A percentile compares a stretch with the other conserved stretches of the same genome.
These are phyloP conservation scores for Synergus gifuensis DNA, from an alignment of 2,888 invertebrate species.

Conservation along the genomic window DNA sequence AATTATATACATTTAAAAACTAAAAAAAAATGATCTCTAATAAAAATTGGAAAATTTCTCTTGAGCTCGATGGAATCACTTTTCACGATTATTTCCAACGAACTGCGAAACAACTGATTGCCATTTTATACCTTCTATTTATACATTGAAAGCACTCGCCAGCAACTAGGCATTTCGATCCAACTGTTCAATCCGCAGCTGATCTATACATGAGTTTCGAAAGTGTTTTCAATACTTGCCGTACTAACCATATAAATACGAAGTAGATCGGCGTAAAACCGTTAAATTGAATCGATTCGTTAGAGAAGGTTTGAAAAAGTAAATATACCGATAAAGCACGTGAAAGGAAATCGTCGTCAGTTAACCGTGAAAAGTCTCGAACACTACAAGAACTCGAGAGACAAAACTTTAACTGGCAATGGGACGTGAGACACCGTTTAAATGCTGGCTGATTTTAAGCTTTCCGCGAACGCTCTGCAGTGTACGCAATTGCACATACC, in stretches of 20 bases:
- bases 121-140: conserved; percentile 13
- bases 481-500: conserved; percentile 21
- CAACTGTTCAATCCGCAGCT: not conserved
- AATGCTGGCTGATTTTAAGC: conserved; percentile 69
- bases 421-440: conserved; percentile 70
- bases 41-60: not conserved
- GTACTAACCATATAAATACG: conserved; percentile 22
- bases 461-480: conserved; percentile 49
- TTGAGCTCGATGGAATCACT: not conserved
- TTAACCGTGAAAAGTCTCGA: not conserved
- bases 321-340: not conserved
- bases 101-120: conserved; percentile 15
- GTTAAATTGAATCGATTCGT: conserved; percentile 17
- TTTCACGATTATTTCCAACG: conserved; percentile 3
- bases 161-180: not conserved
- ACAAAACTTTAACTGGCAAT: conserved; percentile 64
- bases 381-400: conserved; percentile 41
- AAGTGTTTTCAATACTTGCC: conserved; percentile 9
- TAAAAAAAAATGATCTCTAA: not conserved
- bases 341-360: not conserved
- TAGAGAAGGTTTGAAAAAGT: conserved; percentile 23
- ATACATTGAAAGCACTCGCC: not conserved
- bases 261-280: conserved; percentile 2
- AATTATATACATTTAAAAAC: not conserved
- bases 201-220: conserved; percentile 3